Base-by-base conservation (phyloP, 1,140 invertebrate species). In the Drosophila truncata region DNA sequence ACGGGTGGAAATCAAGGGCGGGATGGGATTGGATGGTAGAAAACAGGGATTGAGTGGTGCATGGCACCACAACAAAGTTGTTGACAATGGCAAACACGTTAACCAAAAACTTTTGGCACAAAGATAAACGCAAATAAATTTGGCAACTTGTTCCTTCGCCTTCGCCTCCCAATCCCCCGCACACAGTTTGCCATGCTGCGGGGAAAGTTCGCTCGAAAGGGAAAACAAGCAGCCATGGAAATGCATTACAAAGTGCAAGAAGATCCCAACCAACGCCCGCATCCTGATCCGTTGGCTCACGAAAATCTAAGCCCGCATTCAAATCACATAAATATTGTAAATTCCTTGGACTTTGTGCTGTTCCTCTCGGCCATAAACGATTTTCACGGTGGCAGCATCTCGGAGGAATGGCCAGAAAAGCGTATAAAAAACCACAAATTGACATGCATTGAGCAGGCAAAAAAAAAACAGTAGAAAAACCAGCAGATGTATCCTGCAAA, bases 61-160 rank as follows among this genome's bases (percentile, higher is more conserved):
- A 80, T 80, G 62, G 70, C 70, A 84, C 84, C 84, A 90, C 84
- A 88, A 88, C 84, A 88, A 88, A 88, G 85, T 88, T 88, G 84
- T 88, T 88, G 84, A 88, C 84, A 88, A 88, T 88, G 73, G 85
- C 85, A 88, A 88, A 88, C 84, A 88, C 84, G 84, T 88, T 88
- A 88, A 90, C 85, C 85, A 64, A 88, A 84, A 88, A 88, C 84
- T 88, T 55, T 90, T 88, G 81, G 69, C 84, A 90, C 85, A 76
- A 90, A 88, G 84, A 88, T 88, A 88, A 88, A 84, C 84, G 84
- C 84, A 88, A 88, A 88, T 88, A 88, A 88, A 88, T 88, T 88
- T 88, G 78, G 77, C 75, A 86, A 86, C 82, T 86, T 85, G 64
- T 72, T 80, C 70, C 20, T 47, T 3, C 18, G 10, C 13, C 27